phyloP scores from a whole-genome alignment of 37 sponge, comb jelly and placozoan species.

The Sycon ciliatum region DNA sequence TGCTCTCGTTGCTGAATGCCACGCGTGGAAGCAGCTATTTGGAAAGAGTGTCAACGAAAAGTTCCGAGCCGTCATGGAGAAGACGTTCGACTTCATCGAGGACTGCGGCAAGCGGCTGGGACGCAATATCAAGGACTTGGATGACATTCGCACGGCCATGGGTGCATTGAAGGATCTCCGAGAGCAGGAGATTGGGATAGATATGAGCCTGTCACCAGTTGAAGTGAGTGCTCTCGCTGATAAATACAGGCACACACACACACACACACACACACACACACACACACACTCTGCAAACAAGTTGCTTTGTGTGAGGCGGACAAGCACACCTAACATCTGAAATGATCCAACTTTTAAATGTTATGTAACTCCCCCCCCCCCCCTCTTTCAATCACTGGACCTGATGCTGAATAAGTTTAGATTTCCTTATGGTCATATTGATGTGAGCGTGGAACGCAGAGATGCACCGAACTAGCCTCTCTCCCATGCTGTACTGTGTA shows the following conservation, averaged over 20 bases:
- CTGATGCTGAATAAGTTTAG: too few relatives aligned
- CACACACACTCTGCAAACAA: too few relatives aligned
- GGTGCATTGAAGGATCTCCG: conserved; percentile 73
- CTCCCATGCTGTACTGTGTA: too few relatives aligned
- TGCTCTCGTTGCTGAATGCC: conserved; percentile 17
- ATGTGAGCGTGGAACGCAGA: not conserved
- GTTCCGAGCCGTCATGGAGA: conserved; percentile 18
- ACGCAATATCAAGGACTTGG: conserved; percentile 77
- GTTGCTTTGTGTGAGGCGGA: too few relatives aligned
- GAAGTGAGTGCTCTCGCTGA: conserved; percentile 54
- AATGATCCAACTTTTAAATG: too few relatives aligned
- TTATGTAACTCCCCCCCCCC: too few relatives aligned
- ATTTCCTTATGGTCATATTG: too few relatives aligned
- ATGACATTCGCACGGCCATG: conserved; percentile 84
- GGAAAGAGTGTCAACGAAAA: conserved; percentile 22
- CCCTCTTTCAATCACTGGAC: too few relatives aligned
- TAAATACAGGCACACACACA: not conserved
- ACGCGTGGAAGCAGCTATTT: conserved; percentile 18
- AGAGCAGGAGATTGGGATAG: conserved; percentile 81
- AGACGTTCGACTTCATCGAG: conserved; percentile 2
- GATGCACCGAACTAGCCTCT: not conserved
- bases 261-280: not conserved
- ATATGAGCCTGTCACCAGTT: conserved; percentile 82
- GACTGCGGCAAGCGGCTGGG: conserved; percentile 17
- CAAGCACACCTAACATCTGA: too few relatives aligned